Conservation (phyloP, 92 coral and sea anemone genomes). For the Pocillopora grandis region DNA sequence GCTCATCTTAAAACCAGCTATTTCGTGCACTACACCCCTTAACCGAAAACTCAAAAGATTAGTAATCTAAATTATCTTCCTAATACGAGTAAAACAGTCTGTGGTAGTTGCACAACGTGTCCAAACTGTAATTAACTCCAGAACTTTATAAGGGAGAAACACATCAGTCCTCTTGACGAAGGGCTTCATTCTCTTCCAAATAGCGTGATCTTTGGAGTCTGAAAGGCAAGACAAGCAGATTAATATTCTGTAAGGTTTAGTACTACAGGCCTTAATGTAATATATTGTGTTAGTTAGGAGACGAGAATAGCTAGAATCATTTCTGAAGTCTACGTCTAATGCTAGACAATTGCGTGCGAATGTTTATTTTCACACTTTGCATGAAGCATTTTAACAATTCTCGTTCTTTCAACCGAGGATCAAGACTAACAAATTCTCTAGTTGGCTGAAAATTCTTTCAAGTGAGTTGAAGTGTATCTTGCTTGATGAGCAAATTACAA, state of each 20-base stretch:
- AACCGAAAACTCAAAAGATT: neutral
- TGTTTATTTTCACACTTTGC: too few relatives aligned
- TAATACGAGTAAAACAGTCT: neutral
- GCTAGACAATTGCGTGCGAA: too few relatives aligned
- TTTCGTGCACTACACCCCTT: neutral
- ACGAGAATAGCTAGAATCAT: too few relatives aligned
- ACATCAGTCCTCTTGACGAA: neutral
- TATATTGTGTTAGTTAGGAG: too few relatives aligned
- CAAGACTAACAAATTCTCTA: too few relatives aligned
- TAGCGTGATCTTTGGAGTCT: neutral
- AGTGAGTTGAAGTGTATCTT: too few relatives aligned
- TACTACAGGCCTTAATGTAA: too few relatives aligned
- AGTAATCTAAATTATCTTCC: neutral
- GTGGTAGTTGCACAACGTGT: neutral
- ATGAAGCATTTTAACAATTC: too few relatives aligned
- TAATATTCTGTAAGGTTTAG: neutral
- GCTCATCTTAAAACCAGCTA: neutral
- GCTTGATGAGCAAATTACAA: too few relatives aligned
- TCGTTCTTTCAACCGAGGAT: too few relatives aligned
- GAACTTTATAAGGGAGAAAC: neutral
- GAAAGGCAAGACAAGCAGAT: neutral
- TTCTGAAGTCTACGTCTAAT: too few relatives aligned
- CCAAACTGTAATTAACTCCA: neutral
- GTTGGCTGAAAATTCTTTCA: too few relatives aligned
- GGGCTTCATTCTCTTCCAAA: neutral